Conservation (phyloP, 2,888 invertebrate genomes). For the Lydus trimaculatus region DNA sequence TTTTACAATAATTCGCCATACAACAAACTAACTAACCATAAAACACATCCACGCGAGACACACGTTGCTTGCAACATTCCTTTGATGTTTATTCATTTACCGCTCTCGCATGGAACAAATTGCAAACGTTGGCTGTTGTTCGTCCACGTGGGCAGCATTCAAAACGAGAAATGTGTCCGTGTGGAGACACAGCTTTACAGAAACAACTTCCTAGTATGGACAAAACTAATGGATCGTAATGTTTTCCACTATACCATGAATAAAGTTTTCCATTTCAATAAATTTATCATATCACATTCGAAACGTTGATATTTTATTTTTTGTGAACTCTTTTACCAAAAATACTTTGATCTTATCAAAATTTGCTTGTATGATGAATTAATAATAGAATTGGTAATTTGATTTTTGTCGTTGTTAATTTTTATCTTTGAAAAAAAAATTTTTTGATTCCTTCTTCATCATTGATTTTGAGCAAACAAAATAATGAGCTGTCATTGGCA, state of each 20-base stretch:
- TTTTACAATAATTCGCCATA: too few species aligned
- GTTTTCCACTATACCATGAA: not conserved
- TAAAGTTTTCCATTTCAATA: not conserved
- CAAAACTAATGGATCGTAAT: not conserved
- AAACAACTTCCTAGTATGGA: not conserved
- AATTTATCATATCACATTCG: too few species aligned
- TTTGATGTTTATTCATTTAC: too few species aligned
- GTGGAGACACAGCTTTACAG: too few species aligned
- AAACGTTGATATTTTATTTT: not conserved
- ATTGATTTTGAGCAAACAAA: constrained; percentile 13
- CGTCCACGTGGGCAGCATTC: too few species aligned
- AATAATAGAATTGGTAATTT: not conserved
- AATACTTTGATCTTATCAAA: not conserved
- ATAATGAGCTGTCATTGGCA: constrained; percentile 31
- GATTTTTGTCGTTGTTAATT: not conserved
- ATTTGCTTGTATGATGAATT: too few species aligned
- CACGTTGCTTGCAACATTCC: too few species aligned
- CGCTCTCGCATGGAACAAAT: too few species aligned
- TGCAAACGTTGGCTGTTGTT: too few species aligned
- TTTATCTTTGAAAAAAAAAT: constrained; percentile 6
- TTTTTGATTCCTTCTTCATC: constrained; percentile 16
- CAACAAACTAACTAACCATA: too few species aligned
- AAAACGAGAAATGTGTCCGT: too few species aligned
- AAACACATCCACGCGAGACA: too few species aligned
- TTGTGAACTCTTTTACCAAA: not conserved